A percentile compares a stretch with the other conserved stretches of the same genome.
phyloP scores from a whole-genome alignment of 2,888 invertebrate species.

The Marasmarcha lunaedactyla region DNA sequence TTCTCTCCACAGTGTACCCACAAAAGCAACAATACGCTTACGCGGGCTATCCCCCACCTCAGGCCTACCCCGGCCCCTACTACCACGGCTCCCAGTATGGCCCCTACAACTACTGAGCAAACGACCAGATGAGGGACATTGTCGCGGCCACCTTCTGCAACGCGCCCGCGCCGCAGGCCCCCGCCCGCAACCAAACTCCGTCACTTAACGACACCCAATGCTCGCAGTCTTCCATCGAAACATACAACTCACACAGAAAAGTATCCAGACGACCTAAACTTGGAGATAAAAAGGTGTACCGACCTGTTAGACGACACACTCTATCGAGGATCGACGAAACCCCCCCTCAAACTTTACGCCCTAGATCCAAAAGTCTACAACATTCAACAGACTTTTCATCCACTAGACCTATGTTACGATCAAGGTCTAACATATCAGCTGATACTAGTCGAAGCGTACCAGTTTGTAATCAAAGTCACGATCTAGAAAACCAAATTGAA shows the following conservation, averaged over 20 bases:
- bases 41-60: conserved; percentile 86
- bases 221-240: conserved; percentile 32
- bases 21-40: conserved; percentile 95
- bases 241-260: conserved; percentile 57
- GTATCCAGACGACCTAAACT: conserved; percentile 34
- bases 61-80: conserved; percentile 87
- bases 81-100: conserved; percentile 95
- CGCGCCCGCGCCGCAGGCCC: conserved; percentile 59
- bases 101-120: conserved; percentile 89
- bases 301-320: conserved; percentile 44
- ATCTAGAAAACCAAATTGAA: conserved; percentile 35
- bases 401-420: conserved; percentile 41
- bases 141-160: conserved; percentile 56
- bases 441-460: conserved; percentile 61
- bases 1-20: conserved; percentile 80
- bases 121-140: conserved; percentile 66
- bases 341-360: conserved; percentile 26
- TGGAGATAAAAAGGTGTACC: conserved; percentile 46
- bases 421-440: conserved; percentile 52
- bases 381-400: conserved; percentile 49
- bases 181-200: conserved; percentile 38
- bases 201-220: conserved; percentile 18
- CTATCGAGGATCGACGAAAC: conserved; percentile 58
- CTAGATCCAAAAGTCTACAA: conserved; percentile 42
- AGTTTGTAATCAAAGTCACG: conserved; percentile 51